Conservation (phyloP, 2,113 vertebrate species). For the Xenus cinereus region DNA sequence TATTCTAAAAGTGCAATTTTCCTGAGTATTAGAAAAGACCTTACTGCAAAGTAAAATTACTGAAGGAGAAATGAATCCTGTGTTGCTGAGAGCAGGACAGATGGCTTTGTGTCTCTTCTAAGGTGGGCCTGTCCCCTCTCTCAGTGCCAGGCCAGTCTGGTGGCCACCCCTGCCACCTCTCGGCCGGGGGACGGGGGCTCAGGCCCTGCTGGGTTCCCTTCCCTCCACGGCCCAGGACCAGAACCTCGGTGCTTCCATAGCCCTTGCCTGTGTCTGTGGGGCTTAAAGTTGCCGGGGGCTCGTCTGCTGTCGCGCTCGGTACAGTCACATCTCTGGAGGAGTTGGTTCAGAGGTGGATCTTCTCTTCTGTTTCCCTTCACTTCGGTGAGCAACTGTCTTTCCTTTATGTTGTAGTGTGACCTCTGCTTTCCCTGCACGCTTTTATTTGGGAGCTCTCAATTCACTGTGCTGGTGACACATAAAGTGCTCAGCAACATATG, state of each 20-base stretch:
- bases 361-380: background rate
- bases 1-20: background rate
- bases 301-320: background rate
- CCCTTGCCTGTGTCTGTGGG: background rate
- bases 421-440: background rate
- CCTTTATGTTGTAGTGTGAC: background rate
- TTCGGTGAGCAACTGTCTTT: background rate
- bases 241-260: background rate
- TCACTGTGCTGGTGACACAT: background rate
- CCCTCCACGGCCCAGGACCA: background rate
- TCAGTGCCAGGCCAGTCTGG: background rate
- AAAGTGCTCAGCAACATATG: slow-evolving; percentile 5
- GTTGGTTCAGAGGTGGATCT: background rate
- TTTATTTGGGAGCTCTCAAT: background rate
- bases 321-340: background rate
- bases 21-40: background rate
- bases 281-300: background rate
- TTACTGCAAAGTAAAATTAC: background rate
- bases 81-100: background rate
- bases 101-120: background rate
- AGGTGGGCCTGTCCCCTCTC: background rate
- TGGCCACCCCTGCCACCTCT: background rate
- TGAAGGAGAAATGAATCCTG: background rate
- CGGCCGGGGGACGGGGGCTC: background rate
- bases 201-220: background rate